These are phyloP conservation scores for Eristalis arbustorum DNA, from an alignment of 2,888 invertebrate genomes.

Conservation along the genomic window DNA sequence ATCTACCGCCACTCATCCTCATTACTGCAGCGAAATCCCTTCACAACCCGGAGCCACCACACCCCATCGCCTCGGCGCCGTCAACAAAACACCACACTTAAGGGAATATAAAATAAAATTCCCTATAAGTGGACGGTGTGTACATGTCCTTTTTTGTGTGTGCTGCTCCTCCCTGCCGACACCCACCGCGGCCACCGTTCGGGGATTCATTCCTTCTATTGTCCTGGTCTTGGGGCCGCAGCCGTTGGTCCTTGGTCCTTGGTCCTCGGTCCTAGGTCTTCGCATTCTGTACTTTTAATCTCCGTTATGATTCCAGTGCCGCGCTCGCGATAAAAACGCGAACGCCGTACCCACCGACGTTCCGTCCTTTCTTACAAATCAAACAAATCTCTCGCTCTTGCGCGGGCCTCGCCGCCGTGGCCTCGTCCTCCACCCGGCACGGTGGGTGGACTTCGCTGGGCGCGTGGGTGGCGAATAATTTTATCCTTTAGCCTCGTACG, in stretches of 20 bases:
- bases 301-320: slow-evolving; percentile 50
- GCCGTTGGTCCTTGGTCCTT: neutral
- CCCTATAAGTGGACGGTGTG: slow-evolving; percentile 60
- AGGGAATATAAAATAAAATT: slow-evolving; percentile 67
- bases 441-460: neutral
- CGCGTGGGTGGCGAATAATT: slow-evolving; percentile 40
- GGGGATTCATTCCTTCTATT: neutral
- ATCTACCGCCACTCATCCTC: slow-evolving; percentile 37
- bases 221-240: neutral
- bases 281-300: slow-evolving; percentile 44
- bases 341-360: slow-evolving; percentile 23
- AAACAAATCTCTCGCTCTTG: slow-evolving; percentile 8
- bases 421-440: neutral
- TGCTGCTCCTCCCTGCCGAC: neutral
- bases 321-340: slow-evolving; percentile 52
- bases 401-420: neutral
- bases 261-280: slow-evolving; percentile 3
- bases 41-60: slow-evolving; percentile 20
- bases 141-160: slow-evolving; percentile 18
- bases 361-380: slow-evolving; percentile 50
- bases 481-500: slow-evolving; percentile 48
- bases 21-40: slow-evolving; percentile 21
- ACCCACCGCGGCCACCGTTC: neutral
- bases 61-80: neutral
- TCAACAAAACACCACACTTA: slow-evolving; percentile 61